Percentiles rank a stretch among this genome's conserved stretches.
phyloP scores from a whole-genome alignment of 2,113 vertebrate genomes.

The Tamias sibiricus region DNA sequence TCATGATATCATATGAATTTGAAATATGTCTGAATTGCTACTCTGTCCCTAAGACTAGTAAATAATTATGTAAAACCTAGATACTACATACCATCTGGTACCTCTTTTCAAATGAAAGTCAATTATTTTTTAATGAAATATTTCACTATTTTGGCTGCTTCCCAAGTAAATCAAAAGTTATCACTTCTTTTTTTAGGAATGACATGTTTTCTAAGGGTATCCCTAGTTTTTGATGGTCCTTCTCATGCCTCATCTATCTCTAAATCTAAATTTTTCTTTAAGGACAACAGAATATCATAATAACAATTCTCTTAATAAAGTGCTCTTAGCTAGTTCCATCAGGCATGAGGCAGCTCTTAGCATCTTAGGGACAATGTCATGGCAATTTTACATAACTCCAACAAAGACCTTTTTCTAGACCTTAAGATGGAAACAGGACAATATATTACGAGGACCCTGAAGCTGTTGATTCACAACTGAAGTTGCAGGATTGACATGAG shows the following conservation, averaged over 20 bases:
- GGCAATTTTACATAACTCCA: background rate
- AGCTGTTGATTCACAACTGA: background rate
- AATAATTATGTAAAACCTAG: slow-evolving; percentile 14
- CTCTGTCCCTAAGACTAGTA: background rate
- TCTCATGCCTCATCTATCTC: background rate
- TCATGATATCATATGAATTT: background rate
- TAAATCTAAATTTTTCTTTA: background rate
- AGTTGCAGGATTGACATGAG: background rate
- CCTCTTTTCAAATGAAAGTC: slow-evolving; percentile 6
- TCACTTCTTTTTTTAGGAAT: slow-evolving; percentile 8
- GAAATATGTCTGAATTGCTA: background rate
- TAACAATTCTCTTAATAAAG: background rate
- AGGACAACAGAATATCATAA: too few species aligned
- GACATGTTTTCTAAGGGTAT: background rate
- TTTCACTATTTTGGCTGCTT: background rate
- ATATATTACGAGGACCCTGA: background rate
- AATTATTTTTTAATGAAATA: slow-evolving; percentile 2
- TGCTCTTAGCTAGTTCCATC: background rate
- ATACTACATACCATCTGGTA: background rate
- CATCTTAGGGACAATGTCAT: background rate
- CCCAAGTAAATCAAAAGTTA: background rate
- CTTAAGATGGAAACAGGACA: background rate
- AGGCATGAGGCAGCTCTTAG: background rate
- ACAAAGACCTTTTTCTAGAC: fast-evolving
- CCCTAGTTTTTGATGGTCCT: background rate